Percentiles rank a stretch among this genome's conserved stretches.
Conservation (phyloP, 2,888 invertebrate species). For the Marasmarcha lunaedactyla region DNA sequence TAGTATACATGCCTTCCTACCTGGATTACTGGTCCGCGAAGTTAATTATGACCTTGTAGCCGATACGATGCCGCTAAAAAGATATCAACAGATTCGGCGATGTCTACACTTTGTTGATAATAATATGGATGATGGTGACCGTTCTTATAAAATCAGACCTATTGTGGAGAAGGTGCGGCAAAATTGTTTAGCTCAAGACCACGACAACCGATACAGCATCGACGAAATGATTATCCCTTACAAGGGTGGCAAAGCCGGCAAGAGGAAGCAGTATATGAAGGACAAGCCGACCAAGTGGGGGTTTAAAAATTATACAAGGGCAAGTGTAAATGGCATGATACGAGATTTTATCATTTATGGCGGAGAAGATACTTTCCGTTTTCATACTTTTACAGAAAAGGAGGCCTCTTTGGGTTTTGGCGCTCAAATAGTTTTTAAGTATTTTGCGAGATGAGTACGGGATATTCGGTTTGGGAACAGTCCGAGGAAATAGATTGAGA, state of each 20-base stretch:
- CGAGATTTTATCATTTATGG: not conserved
- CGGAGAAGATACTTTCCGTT: not conserved
- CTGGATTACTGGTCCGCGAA: constrained; percentile 9
- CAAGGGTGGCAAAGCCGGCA: constrained; percentile 25
- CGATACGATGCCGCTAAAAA: constrained; percentile 7
- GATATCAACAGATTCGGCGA: not conserved
- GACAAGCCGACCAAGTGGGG: constrained; percentile 7
- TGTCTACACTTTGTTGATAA: constrained; percentile 1
- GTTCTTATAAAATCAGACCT: not conserved
- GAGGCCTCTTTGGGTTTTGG: no score
- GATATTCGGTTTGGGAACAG: not conserved
- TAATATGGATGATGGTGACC: not conserved
- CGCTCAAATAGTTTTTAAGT: not conserved
- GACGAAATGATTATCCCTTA: constrained; percentile 31
- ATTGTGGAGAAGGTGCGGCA: constrained; percentile 2
- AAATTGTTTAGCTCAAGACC: constrained; percentile 11
- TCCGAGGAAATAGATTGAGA: not conserved
- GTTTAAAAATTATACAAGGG: not conserved
- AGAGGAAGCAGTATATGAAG: constrained; percentile 22
- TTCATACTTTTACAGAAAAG: not conserved
- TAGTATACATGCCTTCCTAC: constrained; percentile 9
- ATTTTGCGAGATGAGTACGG: no score
- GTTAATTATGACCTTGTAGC: constrained; percentile 7
- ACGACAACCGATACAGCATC: constrained; percentile 21
- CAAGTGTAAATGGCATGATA: not conserved